Conservation (phyloP, 2,888 invertebrate species). For the Myopa testacea region DNA sequence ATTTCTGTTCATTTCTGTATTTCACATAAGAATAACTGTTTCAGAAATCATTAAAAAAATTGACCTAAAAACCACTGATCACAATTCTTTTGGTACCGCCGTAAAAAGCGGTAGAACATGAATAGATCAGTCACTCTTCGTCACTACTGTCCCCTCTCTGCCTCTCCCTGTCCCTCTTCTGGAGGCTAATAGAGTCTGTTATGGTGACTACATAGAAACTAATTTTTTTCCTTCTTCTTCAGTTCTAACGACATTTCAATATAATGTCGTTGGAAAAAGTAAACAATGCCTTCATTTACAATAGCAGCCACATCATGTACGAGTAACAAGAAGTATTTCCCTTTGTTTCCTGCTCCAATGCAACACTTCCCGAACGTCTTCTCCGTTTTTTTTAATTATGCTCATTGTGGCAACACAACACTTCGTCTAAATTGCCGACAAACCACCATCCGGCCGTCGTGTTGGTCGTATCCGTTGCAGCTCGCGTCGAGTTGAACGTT, state of each 20-base stretch:
- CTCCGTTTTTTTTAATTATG: conserved; percentile 35
- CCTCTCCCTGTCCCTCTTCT: too few species aligned
- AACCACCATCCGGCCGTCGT: conserved; percentile 19
- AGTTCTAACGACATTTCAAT: background rate
- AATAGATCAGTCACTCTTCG: too few species aligned
- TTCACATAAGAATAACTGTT: too few species aligned
- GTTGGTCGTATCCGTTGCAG: conserved; percentile 19
- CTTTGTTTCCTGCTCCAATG: conserved; percentile 22
- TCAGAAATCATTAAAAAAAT: background rate
- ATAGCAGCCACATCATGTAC: too few species aligned
- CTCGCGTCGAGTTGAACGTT: conserved; percentile 32
- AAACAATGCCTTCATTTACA: too few species aligned
- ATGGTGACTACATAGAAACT: background rate
- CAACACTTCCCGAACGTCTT: conserved; percentile 17
- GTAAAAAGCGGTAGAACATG: too few species aligned
- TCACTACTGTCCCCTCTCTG: too few species aligned
- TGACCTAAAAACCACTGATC: too few species aligned
- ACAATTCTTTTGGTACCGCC: too few species aligned
- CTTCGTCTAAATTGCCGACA: conserved; percentile 35
- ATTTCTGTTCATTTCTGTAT: too few species aligned
- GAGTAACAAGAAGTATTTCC: background rate
- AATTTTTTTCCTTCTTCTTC: conserved; percentile 3
- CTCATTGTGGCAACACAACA: conserved; percentile 29
- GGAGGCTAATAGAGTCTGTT: background rate
- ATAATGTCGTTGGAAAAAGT: too few species aligned